Percentiles rank a stretch among this genome's conserved stretches.
Conservation (phyloP, 2,888 invertebrate genomes). For the Cephonodes hylas region DNA sequence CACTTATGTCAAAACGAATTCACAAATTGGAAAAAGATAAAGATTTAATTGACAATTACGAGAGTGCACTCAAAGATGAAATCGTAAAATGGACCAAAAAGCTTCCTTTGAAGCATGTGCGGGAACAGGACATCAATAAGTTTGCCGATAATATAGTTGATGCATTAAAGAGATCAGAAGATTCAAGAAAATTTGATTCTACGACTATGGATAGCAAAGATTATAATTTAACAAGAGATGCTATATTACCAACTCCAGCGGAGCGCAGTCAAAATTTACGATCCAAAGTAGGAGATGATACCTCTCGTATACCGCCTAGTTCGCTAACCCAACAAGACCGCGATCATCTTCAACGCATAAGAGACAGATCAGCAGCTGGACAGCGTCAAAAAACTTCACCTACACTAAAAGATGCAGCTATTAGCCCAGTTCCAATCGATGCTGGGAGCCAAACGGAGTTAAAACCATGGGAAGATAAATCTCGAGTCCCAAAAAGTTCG, state of each 20-base stretch:
- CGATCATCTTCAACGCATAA: conserved; percentile 41
- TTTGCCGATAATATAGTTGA: conserved; percentile 33
- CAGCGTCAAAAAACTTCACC: neutral
- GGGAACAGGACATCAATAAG: conserved; percentile 22
- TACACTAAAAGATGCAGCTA: conserved; percentile 27
- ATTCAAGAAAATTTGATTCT: conserved; percentile 32
- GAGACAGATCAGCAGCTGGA: conserved; percentile 27
- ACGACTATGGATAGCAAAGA: conserved; percentile 22
- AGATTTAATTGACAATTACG: conserved; percentile 23
- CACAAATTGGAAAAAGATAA: conserved; percentile 46
- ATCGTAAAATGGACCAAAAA: conserved; percentile 45
- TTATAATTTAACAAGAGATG: neutral
- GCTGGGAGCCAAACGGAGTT: conserved; percentile 39
- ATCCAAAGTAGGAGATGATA: neutral
- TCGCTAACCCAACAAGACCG: conserved; percentile 41
- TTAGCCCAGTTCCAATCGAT: conserved; percentile 32
- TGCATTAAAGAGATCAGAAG: conserved; percentile 34
- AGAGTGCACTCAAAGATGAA: conserved; percentile 34
- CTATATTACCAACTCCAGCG: neutral
- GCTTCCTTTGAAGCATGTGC: conserved; percentile 32
- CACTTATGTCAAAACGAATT: conserved; percentile 42
- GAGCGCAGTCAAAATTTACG: neutral
- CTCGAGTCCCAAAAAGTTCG: neutral
- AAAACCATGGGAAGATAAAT: conserved; percentile 5
- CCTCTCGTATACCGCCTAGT: conserved; percentile 29